These are phyloP conservation scores for Chelidonichthys spinosus DNA, from an alignment of 2,797 vertebrate species.

Conservation along the genomic window DNA sequence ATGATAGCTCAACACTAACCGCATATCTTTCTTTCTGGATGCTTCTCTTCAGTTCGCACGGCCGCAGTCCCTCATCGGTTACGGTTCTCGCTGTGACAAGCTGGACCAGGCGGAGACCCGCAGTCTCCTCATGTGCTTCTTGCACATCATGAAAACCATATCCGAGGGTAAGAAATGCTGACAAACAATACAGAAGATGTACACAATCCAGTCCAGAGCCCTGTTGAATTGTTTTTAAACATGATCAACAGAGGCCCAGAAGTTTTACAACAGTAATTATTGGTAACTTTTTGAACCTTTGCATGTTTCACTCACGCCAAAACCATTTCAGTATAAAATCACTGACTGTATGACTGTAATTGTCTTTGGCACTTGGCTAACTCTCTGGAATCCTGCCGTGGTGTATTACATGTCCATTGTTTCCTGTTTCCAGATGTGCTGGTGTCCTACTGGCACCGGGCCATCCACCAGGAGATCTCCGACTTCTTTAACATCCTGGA, in stretches of 20 bases:
- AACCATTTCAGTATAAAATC: background rate
- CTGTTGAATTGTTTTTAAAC: background rate
- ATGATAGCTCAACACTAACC: background rate
- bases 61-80: slow-evolving; percentile 96
- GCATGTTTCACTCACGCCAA: background rate
- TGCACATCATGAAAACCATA: slow-evolving; percentile 99
- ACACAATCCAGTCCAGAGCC: background rate
- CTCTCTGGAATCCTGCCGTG: background rate
- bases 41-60: slow-evolving; percentile 87
- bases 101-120: slow-evolving; percentile 97
- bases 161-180: slow-evolving; percentile 88
- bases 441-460: slow-evolving; percentile 96
- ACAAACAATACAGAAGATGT: background rate
- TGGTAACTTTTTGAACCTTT: too few species aligned
- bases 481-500: slow-evolving; percentile 99
- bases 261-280: too few species aligned
- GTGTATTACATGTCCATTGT: slow-evolving; percentile 20
- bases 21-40: slow-evolving; percentile 32
- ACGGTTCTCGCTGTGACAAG: slow-evolving; percentile 96
- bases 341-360: background rate
- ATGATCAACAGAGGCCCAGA: background rate
- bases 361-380: background rate
- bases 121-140: slow-evolving; percentile 96
- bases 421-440: slow-evolving; percentile 88
- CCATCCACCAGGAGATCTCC: slow-evolving; percentile 94